phyloP scores from a whole-genome alignment of 2,113 vertebrate genomes.

The Amazona vittata region DNA sequence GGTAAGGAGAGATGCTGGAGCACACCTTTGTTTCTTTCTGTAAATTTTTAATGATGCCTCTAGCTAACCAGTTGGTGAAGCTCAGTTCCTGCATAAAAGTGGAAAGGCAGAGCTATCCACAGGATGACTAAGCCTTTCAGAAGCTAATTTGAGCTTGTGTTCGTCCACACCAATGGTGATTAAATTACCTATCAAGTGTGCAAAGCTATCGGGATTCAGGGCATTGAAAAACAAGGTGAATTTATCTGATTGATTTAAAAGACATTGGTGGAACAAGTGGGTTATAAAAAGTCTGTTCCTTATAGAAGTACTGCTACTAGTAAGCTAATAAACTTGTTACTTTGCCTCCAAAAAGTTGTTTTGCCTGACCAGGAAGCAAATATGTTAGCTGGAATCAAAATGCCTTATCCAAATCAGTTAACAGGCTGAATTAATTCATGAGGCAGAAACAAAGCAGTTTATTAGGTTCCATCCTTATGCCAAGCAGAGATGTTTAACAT shows the following conservation, averaged over 20 bases:
- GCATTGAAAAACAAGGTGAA: slow-evolving; percentile 76
- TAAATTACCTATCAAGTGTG: slow-evolving; percentile 84
- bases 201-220: slow-evolving; percentile 81
- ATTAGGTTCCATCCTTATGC: slow-evolving; percentile 39
- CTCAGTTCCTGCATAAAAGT: slow-evolving; percentile 79
- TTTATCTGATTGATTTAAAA: slow-evolving; percentile 82
- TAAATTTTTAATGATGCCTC: slow-evolving; percentile 88
- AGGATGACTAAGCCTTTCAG: slow-evolving; percentile 76
- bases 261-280: slow-evolving; percentile 62
- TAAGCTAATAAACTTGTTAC: not conserved
- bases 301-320: not conserved
- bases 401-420: slow-evolving; percentile 54
- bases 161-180: slow-evolving; percentile 76
- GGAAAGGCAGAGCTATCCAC: slow-evolving; percentile 80
- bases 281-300: not conserved
- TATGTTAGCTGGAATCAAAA: slow-evolving; percentile 4
- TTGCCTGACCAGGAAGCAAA: not conserved
- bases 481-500: slow-evolving; percentile 7
- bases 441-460: slow-evolving; percentile 19
- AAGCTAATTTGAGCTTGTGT: slow-evolving; percentile 78
- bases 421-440: slow-evolving; percentile 16
- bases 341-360: not conserved
- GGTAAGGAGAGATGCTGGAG: slow-evolving; percentile 77
- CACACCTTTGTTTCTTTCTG: slow-evolving; percentile 84
- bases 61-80: slow-evolving; percentile 86